These are phyloP conservation scores for Aptenodytes forsteri DNA, from an alignment of 2,113 vertebrate genomes.

Conservation along the genomic window DNA sequence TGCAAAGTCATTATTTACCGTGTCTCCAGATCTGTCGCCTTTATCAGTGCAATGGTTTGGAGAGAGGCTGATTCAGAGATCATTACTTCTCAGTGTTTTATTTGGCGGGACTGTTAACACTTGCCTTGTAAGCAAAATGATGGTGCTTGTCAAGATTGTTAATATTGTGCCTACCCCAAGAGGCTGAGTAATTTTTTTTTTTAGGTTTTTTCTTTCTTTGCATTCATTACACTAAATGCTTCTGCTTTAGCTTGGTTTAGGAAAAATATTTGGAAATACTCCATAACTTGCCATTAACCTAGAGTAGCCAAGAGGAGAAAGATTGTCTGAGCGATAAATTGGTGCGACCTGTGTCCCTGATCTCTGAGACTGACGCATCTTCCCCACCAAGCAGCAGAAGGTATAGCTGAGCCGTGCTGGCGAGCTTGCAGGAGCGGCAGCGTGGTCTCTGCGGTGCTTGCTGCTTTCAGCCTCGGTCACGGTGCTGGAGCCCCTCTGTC, in stretches of 20 bases:
- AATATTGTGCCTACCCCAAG: neutral
- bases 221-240: neutral
- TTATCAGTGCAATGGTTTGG: neutral
- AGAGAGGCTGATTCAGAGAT: conserved; percentile 21
- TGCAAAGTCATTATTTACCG: conserved; percentile 52
- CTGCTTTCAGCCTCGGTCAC: neutral
- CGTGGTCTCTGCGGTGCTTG: neutral
- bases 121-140: conserved; percentile 10
- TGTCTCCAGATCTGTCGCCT: neutral
- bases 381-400: neutral
- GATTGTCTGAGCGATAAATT: accelerated
- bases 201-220: neutral
- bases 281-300: too few relatives aligned
- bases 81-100: neutral
- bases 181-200: neutral
- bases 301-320: neutral
- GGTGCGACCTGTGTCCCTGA: too few relatives aligned
- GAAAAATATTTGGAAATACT: neutral
- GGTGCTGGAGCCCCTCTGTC: neutral
- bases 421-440: neutral
- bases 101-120: neutral
- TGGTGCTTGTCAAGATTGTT: neutral
- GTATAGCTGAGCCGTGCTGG: accelerated
- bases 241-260: neutral
- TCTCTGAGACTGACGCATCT: too few relatives aligned